Conservation (phyloP, 2,888 invertebrate species). For the Dynastes tityus region DNA sequence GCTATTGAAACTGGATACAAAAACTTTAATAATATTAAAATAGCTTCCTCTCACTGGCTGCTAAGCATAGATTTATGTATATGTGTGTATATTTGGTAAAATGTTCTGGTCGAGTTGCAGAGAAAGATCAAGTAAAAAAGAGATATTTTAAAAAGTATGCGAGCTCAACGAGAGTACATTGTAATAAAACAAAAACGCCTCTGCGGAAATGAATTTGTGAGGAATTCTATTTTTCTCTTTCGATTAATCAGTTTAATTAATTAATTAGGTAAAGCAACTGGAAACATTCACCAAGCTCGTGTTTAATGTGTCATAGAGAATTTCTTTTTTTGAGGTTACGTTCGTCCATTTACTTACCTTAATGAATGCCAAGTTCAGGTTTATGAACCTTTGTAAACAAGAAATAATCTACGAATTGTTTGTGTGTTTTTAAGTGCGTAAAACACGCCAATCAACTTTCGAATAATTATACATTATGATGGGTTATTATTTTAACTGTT, state of each 20-base stretch:
- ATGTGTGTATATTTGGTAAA: background rate
- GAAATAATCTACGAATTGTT: slow-evolving; percentile 1
- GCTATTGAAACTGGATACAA: background rate
- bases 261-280: slow-evolving; percentile 10
- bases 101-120: background rate
- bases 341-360: slow-evolving; percentile 17
- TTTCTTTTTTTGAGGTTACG: background rate
- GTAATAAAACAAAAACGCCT: background rate
- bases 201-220: no score
- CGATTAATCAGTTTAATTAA: background rate
- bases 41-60: background rate
- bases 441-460: slow-evolving; percentile 24
- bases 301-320: slow-evolving; percentile 3
- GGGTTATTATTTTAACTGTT: background rate
- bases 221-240: background rate
- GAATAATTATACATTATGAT: slow-evolving; percentile 9
- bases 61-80: background rate
- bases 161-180: background rate
- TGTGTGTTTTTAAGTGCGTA: background rate
- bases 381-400: background rate
- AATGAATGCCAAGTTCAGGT: slow-evolving; percentile 29
- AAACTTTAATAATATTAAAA: slow-evolving; percentile 2
- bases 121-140: slow-evolving; percentile 5
- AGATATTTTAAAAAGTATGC: no score
- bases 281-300: slow-evolving; percentile 13